Base-by-base conservation (phyloP, 2,888 invertebrate genomes). In the Lordiphosa andalusiaca region DNA sequence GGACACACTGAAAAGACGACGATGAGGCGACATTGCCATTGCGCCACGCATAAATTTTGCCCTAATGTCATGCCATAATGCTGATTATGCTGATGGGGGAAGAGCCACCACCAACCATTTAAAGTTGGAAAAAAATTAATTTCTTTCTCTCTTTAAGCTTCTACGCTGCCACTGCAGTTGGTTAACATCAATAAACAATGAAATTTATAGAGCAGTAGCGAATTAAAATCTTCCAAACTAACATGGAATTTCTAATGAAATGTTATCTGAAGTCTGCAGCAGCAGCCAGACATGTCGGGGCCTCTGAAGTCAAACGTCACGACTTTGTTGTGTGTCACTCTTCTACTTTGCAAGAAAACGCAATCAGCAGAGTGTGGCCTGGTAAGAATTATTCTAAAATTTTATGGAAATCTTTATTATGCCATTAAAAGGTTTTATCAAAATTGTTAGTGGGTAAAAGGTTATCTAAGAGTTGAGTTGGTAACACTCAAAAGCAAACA, bases 61-160 rank as follows among this genome's bases (percentile, higher is more conserved):
- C 64, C 55, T 77, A 81, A 84, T 84, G 81, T 51, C 53, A 50
- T 64, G 66, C 63, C 77, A 81, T 76, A 77, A 81, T 62, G 82
- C 73, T 77, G 84, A 84, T 84, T 73, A 77, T 65, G 59, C 59
- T 44, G 16, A 2, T 1, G 57, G 41, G 40, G 57, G 33, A 56
- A 55, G 65, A 38, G 41, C 16, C 33, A 16, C 13, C 16, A 35
- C 30, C n/a, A n/a, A n/a, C 10, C 50, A 38, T 58, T 67, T 42
- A 35, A 55, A 62, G 58, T 63, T 62, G 53, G 53, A 63, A 59
- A 9, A 65, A 62, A 71, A 65, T 65, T 59, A 68, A 78, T 78
- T 78, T 65, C 52, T 50, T 40, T 44, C 23, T 10, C 16, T 44
- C 66, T 46, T 57, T 10, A 39, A 49, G 55, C 55, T 63, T 16